Base-by-base conservation (phyloP, 2,888 invertebrate species). In the Nemurella pictetii region DNA sequence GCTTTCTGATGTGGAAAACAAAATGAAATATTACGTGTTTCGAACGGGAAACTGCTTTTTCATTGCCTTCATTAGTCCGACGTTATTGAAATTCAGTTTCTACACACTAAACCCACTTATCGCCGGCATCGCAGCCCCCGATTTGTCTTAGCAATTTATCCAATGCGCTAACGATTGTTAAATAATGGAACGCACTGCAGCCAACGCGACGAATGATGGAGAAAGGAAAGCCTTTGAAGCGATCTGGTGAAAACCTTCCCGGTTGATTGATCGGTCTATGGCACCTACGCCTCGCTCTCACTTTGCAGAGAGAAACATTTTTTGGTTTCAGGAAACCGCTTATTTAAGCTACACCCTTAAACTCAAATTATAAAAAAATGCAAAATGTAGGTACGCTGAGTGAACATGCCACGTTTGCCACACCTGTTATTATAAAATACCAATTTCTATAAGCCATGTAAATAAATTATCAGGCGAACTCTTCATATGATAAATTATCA, bases 1-100 rank as follows among this genome's bases (percentile, higher is more conserved):
- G 29, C 9, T 27, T 72, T 72, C 29, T 72, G 55, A 55, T 72
- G 35, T 35, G 82, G n/a, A n/a, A 26, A n/a, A 28, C 82, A 26
- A 72, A 82, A 82, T 82, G 82, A 82, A 81, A 82, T 82, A 72
- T 82, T 82, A 82, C 82, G 82, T 82, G 82, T n/a, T 27, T 20
- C 82, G 72, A 27, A 27, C 55, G 27, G 55, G 82, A 72, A 82
- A 26, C 82, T 12, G 82, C 30, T 82, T 78, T 78, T 30, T 12
- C 78, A 28, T 30, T 30, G 78, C 30, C 29, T 30, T 30, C 78
- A 30, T 78, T 28, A 78, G 30, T 30, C 29, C n/a, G 29, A 30
- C 29, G 1, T 78, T 78, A 78, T 78, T 78, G 78, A 28, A 78
- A 78, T 78, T 30, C 30, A 75, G 27, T 75, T 28, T 27, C 12